Conservation (phyloP, 2,888 invertebrate genomes). For the Sarcophaga caerulescens region DNA sequence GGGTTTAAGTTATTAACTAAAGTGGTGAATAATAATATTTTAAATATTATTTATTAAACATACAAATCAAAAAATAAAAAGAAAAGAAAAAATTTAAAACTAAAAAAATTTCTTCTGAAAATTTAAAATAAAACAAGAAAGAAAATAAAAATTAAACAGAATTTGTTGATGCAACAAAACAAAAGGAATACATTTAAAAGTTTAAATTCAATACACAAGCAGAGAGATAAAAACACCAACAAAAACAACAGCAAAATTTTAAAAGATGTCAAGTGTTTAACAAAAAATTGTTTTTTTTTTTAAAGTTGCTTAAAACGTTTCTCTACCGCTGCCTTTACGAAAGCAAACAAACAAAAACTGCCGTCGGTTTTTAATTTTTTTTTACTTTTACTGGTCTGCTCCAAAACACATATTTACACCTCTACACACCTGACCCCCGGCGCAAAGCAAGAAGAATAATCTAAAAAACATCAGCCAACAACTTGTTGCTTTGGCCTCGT, state of each 20-base stretch:
- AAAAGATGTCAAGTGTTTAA: constrained; percentile 37
- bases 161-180: not conserved
- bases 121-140: constrained; percentile 1
- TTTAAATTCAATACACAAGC: not conserved
- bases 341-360: constrained; percentile 30
- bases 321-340: constrained; percentile 19
- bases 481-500: constrained; percentile 56
- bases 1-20: constrained; percentile 21
- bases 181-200: not conserved
- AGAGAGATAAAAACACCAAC: not conserved
- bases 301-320: constrained; percentile 10
- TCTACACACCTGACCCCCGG: not conserved
- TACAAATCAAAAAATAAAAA: constrained; percentile 29
- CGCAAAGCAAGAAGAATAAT: not conserved
- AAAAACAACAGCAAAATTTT: not conserved
- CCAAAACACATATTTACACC: not conserved
- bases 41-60: constrained; percentile 35
- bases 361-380: constrained; percentile 47
- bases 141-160: not conserved
- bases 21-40: constrained; percentile 14
- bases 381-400: constrained; percentile 1
- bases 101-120: not conserved
- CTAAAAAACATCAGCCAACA: not conserved
- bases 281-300: not conserved
- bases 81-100: not conserved